Evolutionary conservation across 2,888 invertebrate species (phyloP), one percentile per base, ranked within the genome.

Genomic region (Amiota mariae): DNA sequence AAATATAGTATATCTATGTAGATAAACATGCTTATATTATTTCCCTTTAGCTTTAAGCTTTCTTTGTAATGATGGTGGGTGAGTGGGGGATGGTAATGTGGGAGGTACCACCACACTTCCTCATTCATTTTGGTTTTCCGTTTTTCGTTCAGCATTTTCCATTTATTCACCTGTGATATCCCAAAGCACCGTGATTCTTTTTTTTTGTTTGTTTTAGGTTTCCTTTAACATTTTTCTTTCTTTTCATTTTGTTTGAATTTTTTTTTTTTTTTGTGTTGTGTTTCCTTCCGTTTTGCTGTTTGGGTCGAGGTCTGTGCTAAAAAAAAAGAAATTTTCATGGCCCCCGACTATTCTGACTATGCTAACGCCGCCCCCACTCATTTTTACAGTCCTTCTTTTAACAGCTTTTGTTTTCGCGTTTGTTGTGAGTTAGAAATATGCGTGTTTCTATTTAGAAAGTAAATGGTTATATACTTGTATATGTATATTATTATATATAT

Each of bases 241-340:
- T 49, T 56, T 63, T 46, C 20, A 1, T 63, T 24, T 36, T 36
- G 56, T 49, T 70, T 70, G 57, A 47, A 20, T 70, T 72, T 67
- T 61, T 72, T 74, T n/a, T 15, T 47, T 51, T 73, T 24, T 70
- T 61, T 48, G 13, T 51, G 56, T 68, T 36, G 36, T 64, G 56
- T 68, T 8, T 61, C 12, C 24, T 15, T 61, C 12, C 11, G 8
- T 18, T 46, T 80, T 85, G 81, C 75, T 78, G 85, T 79, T 85
- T 85, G 78, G 85, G 82, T 83, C 86, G 86, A 83, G 86, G 82
- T 85, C 82, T 84, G 80, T 72, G 72, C 74, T 76, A 70, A 77
- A 75, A 71, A 77, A 24, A 24, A 71, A 77, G 3, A 24, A 72
- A 70, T 61, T 75, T 66, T 74, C 76, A 77, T 75, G 79, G 77